Base-by-base conservation (phyloP, 1,140 invertebrate species). In the Drosophila watanabei region DNA sequence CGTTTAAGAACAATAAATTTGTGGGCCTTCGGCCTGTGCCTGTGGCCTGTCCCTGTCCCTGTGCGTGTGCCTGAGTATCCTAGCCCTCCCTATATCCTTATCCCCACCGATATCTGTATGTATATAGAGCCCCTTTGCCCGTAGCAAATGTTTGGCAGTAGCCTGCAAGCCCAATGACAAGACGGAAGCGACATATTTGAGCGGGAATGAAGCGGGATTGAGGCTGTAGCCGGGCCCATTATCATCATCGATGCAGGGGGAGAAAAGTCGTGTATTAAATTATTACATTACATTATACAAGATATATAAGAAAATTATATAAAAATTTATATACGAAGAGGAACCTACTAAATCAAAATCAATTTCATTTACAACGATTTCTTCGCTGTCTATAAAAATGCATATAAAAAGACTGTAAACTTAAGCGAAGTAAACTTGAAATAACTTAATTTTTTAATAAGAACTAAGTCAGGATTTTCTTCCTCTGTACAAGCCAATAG, bases 1-100 rank as follows among this genome's bases (percentile, higher is more conserved):
- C 84, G 73, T 89, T 82, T 85, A 89, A 85, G 81, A 79, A 89
- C 85, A 89, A 89, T 85, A 89, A 84, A 79, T 88, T 88, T 84
- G 85, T 70, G 75, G 58, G 54, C 46, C 32, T 57, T 30, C 52
- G 30, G 48, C 39, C 62, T 45, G 57, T 54, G 75, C 68, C 49
- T 73, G 75, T 46, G 62, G 24, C 46, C 11, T 57, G 43, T 45
- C 43, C 20, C 43, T 46, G 28, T 24, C 24, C 52, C 32, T 48
- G 8, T 14, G 28, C 41, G 56, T 59, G 54, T 52, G 73, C 65
- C 58, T 61, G 73, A 20, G 61, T n/a, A n/a, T 32, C 24, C 18
- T 30, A 1, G 7, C 16, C 33, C 30, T 13, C 5, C 18, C n/a
- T 18, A 14, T 9, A 39, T 33, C 18, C 13, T 28, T n/a, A 39